phyloP scores from a whole-genome alignment of 2,797 vertebrate genomes.

The Taeniopygia guttata region DNA sequence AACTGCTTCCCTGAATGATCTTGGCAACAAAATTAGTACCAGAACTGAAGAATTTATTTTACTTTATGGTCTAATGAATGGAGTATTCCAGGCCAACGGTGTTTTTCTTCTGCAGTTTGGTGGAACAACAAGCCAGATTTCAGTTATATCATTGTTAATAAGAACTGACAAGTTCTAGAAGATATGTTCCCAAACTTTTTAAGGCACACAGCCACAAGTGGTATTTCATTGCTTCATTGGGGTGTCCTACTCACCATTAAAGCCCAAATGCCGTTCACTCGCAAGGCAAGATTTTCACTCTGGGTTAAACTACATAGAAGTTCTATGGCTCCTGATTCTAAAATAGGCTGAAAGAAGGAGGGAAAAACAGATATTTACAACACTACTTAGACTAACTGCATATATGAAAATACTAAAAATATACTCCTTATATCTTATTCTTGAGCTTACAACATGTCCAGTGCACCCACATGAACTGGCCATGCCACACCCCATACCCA shows the following conservation, averaged over 20 bases:
- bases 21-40: neutral
- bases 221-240: neutral
- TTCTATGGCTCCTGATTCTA: slow-evolving; percentile 97
- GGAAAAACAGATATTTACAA: neutral
- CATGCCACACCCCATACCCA: neutral
- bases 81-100: neutral
- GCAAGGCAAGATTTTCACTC: slow-evolving; percentile 94
- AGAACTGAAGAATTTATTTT: neutral
- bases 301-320: slow-evolving; percentile 97
- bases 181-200: neutral
- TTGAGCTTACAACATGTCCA: neutral
- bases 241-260: slow-evolving; percentile 87
- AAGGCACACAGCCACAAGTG: neutral
- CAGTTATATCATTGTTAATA: neutral
- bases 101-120: neutral
- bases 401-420: neutral
- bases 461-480: neutral
- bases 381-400: neutral
- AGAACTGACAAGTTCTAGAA: neutral
- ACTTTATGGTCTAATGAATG: neutral
- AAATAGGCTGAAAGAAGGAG: slow-evolving; percentile 85
- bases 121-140: neutral
- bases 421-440: neutral
- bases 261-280: slow-evolving; percentile 99
- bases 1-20: neutral